Base-by-base conservation (phyloP, 2,888 invertebrate species). In the Argyresthia goedartella region DNA sequence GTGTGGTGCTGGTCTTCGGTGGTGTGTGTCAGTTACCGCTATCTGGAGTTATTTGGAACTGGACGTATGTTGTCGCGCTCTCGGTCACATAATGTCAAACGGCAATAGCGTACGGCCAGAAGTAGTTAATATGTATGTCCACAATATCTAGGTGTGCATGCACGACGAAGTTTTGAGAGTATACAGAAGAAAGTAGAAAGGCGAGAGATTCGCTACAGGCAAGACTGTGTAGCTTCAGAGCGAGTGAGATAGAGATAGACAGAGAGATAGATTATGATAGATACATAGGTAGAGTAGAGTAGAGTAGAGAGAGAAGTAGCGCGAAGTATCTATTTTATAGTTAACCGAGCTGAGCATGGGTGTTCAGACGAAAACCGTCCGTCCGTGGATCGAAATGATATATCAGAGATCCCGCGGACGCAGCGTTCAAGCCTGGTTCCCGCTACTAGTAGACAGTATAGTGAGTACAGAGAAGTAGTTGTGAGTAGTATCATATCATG, bases 101-200 rank as follows among this genome's bases (percentile, higher is more conserved):
- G 76, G 78, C 79, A 73, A 69, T 80, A 80, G 82, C 84, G 76
- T 74, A 80, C 73, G 73, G 75, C 74, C 80, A 76, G 69, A 73
- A 79, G 76, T 80, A 76, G 78, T 80, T 62, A 79, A 79, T 80
- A 65, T 76, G 77, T 85, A 39, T 45, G 39, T 85, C 84, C 77
- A 82, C 81, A 84, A 81, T 85, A 85, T 81, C 86, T 86, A 86
- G 25, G 86, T 86, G 86, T 86, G 73, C 86, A 86, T 86, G 86
- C 86, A 86, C 85, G 81, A 81, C 79, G 80, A 78, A 66, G 81
- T 81, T 76, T 70, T 71, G 79, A 84, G 76, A 80, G 76, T 72
- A 75, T 79, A 85, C 77, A 71, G 81, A 85, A 82, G 81, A 81
- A 76, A 74, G 76, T 82, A 84, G 81, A 79, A 73, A 77, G 74